Evolutionary conservation across 2,888 invertebrate species (phyloP).

Genomic region (Ophion ellenae): DNA sequence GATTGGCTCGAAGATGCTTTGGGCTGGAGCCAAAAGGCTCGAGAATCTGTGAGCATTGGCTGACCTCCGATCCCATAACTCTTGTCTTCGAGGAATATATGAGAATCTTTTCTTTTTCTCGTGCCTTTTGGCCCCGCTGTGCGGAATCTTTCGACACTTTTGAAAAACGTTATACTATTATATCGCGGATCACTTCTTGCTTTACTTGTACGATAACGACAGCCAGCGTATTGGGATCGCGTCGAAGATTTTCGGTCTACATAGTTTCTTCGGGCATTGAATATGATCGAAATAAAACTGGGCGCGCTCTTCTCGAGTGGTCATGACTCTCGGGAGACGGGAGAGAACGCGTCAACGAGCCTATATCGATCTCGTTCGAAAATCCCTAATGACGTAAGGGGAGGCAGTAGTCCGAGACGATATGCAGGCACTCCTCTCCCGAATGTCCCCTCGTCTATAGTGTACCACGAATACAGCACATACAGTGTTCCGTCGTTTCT

Average conservation of each 20-base stretch:
- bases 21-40: slow-evolving; percentile 72
- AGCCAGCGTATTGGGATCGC: slow-evolving; percentile 3
- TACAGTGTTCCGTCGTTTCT: slow-evolving; percentile 25
- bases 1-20: slow-evolving; percentile 69
- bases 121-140: slow-evolving; percentile 28
- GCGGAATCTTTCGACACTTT: slow-evolving; percentile 33
- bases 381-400: slow-evolving; percentile 60
- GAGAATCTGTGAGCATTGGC: slow-evolving; percentile 70
- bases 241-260: background rate
- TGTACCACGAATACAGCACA: slow-evolving; percentile 25
- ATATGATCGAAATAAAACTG: slow-evolving; percentile 36
- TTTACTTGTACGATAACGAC: background rate
- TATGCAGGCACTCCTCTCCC: slow-evolving; percentile 45
- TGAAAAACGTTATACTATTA: slow-evolving; percentile 26
- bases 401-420: slow-evolving; percentile 59
- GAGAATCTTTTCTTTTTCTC: slow-evolving; percentile 39
- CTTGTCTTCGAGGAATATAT: slow-evolving; percentile 46
- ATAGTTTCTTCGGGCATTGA: slow-evolving; percentile 9
- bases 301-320: slow-evolving; percentile 34
- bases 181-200: slow-evolving; percentile 15
- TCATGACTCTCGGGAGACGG: slow-evolving; percentile 35
- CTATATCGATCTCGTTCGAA: slow-evolving; percentile 58
- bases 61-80: slow-evolving; percentile 71
- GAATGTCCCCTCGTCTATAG: slow-evolving; percentile 36
- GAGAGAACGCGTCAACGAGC: slow-evolving; percentile 14